phyloP scores from a whole-genome alignment of 2,888 invertebrate genomes.

The Miltochrista miniata region DNA sequence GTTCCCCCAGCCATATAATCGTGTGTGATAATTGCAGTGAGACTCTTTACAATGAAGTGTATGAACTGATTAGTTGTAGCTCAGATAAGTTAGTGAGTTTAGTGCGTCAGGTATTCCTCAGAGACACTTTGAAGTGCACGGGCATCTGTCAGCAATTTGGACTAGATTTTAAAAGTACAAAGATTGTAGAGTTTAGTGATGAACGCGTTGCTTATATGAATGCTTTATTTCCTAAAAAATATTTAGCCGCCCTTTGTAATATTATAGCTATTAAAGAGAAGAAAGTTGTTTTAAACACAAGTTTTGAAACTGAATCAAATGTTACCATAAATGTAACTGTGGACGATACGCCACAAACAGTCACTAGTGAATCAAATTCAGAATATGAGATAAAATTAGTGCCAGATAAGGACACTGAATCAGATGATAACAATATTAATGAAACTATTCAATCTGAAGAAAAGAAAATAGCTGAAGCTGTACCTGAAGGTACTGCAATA shows the following conservation, averaged over 20 bases:
- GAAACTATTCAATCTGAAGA: slow-evolving; percentile 60
- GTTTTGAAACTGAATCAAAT: slow-evolving; percentile 80
- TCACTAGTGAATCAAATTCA: slow-evolving; percentile 60
- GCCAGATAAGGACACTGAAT: slow-evolving; percentile 59
- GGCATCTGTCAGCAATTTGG: slow-evolving; percentile 85
- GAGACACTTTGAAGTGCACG: slow-evolving; percentile 84
- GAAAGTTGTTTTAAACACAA: slow-evolving; percentile 86
- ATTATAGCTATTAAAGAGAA: slow-evolving; percentile 87
- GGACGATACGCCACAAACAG: slow-evolving; percentile 61
- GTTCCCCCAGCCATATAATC: slow-evolving; percentile 89
- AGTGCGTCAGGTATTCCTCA: slow-evolving; percentile 84
- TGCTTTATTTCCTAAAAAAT: slow-evolving; percentile 86
- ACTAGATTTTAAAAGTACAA: slow-evolving; percentile 84
- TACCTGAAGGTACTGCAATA: slow-evolving; percentile 45
- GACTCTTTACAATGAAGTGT: slow-evolving; percentile 87
- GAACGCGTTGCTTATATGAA: slow-evolving; percentile 84
- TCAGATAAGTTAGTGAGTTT: slow-evolving; percentile 84
- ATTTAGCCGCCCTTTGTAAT: slow-evolving; percentile 91
- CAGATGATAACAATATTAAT: slow-evolving; percentile 61
- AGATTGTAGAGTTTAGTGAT: slow-evolving; percentile 75
- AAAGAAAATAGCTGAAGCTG: slow-evolving; percentile 49
- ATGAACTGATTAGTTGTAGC: slow-evolving; percentile 89
- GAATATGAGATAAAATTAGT: slow-evolving; percentile 66
- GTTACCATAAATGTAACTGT: slow-evolving; percentile 74
- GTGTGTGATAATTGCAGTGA: slow-evolving; percentile 90